These are phyloP conservation scores for Megalops atlanticus DNA, from an alignment of 2,113 vertebrate species.

Conservation along the genomic window DNA sequence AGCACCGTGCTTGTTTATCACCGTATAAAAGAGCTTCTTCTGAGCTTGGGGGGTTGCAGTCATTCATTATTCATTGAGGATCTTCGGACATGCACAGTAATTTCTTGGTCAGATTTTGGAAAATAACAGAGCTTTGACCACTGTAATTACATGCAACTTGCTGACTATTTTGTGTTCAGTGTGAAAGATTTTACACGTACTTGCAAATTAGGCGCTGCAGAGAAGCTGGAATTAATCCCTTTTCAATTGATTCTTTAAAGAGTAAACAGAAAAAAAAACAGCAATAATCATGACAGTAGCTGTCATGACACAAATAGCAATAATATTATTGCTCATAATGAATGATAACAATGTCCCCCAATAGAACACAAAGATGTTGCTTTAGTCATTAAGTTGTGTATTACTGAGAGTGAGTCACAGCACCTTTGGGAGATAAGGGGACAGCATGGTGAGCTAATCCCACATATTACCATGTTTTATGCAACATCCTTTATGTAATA, in stretches of 20 bases:
- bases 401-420: neutral
- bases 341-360: slow-evolving; percentile 27
- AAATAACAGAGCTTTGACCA: slow-evolving; percentile 34
- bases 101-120: slow-evolving; percentile 12
- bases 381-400: neutral
- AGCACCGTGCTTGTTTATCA: slow-evolving; percentile 15
- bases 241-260: slow-evolving; percentile 24
- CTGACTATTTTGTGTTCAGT: neutral
- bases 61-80: slow-evolving; percentile 30
- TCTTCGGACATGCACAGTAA: slow-evolving; percentile 20
- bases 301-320: slow-evolving; percentile 30
- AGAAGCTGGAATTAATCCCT: neutral
- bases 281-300: neutral
- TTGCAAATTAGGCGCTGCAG: neutral
- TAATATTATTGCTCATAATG: slow-evolving; percentile 32
- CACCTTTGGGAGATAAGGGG: neutral
- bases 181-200: neutral
- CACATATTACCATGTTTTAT: neutral
- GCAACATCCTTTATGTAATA: neutral
- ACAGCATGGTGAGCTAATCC: neutral
- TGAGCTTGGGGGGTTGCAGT: slow-evolving; percentile 10
- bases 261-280: neutral
- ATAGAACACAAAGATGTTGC: slow-evolving; percentile 5
- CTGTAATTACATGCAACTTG: slow-evolving; percentile 28
- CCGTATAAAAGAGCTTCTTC: slow-evolving; percentile 10